Conservation (phyloP, 1,140 invertebrate species). For the Berghia stephanieae region DNA sequence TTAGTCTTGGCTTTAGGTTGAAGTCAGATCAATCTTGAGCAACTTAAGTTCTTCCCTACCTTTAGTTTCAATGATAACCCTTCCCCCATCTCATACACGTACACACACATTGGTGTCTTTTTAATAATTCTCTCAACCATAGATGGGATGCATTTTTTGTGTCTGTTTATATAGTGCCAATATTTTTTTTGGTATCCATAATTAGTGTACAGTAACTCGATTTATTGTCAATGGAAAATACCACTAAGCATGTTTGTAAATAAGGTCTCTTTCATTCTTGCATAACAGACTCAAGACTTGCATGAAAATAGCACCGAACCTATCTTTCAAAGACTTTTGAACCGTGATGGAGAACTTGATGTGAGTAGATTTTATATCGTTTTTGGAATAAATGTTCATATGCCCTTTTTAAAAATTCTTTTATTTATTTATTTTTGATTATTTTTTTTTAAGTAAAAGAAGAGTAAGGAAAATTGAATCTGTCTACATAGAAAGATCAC, state of each 20-base stretch:
- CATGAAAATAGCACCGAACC: slow-evolving; percentile 39
- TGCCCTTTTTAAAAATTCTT: background rate
- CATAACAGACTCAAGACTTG: slow-evolving; percentile 39
- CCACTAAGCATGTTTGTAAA: background rate
- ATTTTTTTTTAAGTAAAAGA: background rate
- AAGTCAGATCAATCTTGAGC: no score
- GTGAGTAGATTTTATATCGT: slow-evolving; percentile 33
- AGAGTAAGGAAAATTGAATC: background rate
- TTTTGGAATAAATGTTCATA: background rate
- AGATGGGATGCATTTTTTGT: background rate
- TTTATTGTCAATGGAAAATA: background rate
- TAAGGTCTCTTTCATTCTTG: slow-evolving; percentile 9
- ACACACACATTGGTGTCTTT: no score
- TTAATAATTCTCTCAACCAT: background rate
- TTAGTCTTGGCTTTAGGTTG: no score
- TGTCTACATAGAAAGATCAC: background rate
- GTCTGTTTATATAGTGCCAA: background rate
- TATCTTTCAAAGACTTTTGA: slow-evolving; percentile 40
- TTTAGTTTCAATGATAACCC: no score
- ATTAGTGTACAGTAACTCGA: background rate
- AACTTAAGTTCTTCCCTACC: no score
- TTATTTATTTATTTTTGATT: background rate
- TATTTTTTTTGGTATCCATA: background rate
- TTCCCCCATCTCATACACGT: no score
- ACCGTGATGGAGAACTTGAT: slow-evolving; percentile 46